A percentile compares a stretch with the other conserved stretches of the same genome.
Evolutionary conservation across 2,888 invertebrate genomes (phyloP).

Genomic region (Aromia moschata): DNA sequence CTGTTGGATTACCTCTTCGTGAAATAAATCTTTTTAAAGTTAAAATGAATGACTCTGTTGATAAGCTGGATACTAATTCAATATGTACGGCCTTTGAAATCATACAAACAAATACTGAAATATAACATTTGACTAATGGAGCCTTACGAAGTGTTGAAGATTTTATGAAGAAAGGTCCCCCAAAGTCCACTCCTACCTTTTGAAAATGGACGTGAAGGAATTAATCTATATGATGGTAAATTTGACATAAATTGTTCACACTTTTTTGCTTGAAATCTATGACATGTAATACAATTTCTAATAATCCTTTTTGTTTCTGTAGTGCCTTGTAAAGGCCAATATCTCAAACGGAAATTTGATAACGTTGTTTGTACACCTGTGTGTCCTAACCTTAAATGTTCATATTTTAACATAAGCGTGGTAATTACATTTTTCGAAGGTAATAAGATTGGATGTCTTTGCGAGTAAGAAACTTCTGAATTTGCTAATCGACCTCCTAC

Average conservation of each 20-base stretch:
- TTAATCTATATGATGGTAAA: slow-evolving; percentile 31
- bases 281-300: slow-evolving; percentile 34
- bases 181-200: slow-evolving; percentile 40
- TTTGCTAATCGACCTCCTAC: slow-evolving; percentile 34
- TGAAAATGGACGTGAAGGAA: slow-evolving; percentile 28
- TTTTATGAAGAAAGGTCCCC: slow-evolving; percentile 35
- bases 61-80: slow-evolving; percentile 25
- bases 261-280: slow-evolving; percentile 24
- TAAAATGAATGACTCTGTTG: slow-evolving; percentile 24
- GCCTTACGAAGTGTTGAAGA: slow-evolving; percentile 32
- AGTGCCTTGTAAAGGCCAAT: slow-evolving; percentile 34
- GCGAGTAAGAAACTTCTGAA: slow-evolving; percentile 22
- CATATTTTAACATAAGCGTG: slow-evolving; percentile 19
- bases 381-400: slow-evolving; percentile 30
- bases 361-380: slow-evolving; percentile 36
- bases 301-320: slow-evolving; percentile 30
- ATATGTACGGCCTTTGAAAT: slow-evolving; percentile 25
- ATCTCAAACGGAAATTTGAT: slow-evolving; percentile 31
- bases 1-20: background rate
- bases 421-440: slow-evolving; percentile 30
- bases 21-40: slow-evolving; percentile 29
- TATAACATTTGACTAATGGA: slow-evolving; percentile 27
- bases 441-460: slow-evolving; percentile 33
- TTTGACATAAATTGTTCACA: slow-evolving; percentile 30
- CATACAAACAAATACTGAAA: slow-evolving; percentile 28